These are phyloP conservation scores for Hippocampus barbouri DNA, from an alignment of 2,113 vertebrate species.

Conservation along the genomic window DNA sequence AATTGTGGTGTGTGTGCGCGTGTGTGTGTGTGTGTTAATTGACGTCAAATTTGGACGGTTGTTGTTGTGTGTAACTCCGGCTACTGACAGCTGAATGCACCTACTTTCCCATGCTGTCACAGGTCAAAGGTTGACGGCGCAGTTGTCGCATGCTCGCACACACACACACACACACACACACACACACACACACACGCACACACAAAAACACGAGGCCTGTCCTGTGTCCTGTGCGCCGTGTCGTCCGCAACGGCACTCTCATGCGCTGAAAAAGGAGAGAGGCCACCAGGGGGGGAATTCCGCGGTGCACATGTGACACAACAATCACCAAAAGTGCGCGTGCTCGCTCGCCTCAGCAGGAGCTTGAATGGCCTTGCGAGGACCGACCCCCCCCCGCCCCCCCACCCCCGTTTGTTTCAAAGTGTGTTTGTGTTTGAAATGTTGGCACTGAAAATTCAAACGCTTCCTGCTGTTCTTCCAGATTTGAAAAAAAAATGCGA, in stretches of 20 bases:
- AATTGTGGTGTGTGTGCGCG: not conserved
- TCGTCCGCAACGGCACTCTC: conserved; percentile 23
- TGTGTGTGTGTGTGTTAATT: conserved; percentile 21
- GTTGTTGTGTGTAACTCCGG: not conserved
- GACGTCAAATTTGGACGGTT: conserved; percentile 31
- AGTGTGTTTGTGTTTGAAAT: conserved; percentile 16
- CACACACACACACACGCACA: conserved; percentile 31
- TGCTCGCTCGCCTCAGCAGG: conserved; percentile 25
- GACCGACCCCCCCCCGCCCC: not conserved
- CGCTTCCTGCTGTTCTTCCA: conserved; percentile 6
- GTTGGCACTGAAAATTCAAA: not conserved
- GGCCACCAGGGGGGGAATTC: conserved; percentile 11
- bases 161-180: conserved; percentile 26
- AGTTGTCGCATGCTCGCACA: conserved; percentile 50
- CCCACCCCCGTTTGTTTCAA: conserved; percentile 49
- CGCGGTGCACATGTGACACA: conserved; percentile 24
- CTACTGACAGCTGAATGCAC: conserved; percentile 52
- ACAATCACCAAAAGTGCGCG: conserved; percentile 24
- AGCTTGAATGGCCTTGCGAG: conserved; percentile 35
- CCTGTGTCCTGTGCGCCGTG: conserved; percentile 38
- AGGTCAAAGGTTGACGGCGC: conserved; percentile 52
- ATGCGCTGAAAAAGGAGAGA: conserved; percentile 44
- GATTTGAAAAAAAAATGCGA: not conserved
- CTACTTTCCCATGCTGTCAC: conserved; percentile 68
- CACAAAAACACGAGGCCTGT: conserved; percentile 46